A percentile compares a stretch with the other conserved stretches of the same genome.
Conservation (phyloP, 2,888 invertebrate species). For the Drosophila differens region DNA sequence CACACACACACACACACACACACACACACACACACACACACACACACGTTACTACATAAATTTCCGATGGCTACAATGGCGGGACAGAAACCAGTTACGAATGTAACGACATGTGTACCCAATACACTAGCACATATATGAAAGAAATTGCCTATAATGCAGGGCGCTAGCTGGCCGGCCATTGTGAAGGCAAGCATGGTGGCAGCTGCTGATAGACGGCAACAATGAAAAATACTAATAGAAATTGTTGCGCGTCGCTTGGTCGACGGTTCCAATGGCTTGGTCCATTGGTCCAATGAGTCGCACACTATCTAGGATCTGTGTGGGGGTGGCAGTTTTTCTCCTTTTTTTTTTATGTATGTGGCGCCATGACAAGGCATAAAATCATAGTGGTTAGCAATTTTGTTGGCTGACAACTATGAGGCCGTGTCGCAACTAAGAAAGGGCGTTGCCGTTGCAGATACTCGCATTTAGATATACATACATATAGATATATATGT, state of each 20-base stretch:
- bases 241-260: conserved; percentile 69
- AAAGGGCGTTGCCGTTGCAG: conserved; percentile 48
- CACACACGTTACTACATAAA: conserved; percentile 42
- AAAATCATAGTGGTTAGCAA: conserved; percentile 55
- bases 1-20: conserved; percentile 21
- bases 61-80: conserved; percentile 45
- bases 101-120: conserved; percentile 55
- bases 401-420: conserved; percentile 42
- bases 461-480: conserved; percentile 16
- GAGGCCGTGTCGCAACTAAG: conserved; percentile 23
- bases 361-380: conserved; percentile 48
- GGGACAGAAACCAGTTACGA: conserved; percentile 60
- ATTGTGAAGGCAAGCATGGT: conserved; percentile 1
- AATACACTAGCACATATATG: conserved; percentile 12
- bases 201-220: conserved; percentile 48
- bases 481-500: conserved; percentile 1
- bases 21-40: conserved; percentile 23
- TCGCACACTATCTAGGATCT: conserved; percentile 65
- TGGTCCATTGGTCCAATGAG: conserved; percentile 44
- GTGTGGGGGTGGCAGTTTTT: conserved; percentile 36
- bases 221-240: conserved; percentile 60
- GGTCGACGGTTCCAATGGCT: conserved; percentile 41
- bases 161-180: conserved; percentile 13
- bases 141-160: conserved; percentile 57
- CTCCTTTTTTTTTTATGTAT: conserved; percentile 22